Evolutionary conservation across 2,888 invertebrate genomes (phyloP).

Genomic region (Eristalis intricaria): DNA sequence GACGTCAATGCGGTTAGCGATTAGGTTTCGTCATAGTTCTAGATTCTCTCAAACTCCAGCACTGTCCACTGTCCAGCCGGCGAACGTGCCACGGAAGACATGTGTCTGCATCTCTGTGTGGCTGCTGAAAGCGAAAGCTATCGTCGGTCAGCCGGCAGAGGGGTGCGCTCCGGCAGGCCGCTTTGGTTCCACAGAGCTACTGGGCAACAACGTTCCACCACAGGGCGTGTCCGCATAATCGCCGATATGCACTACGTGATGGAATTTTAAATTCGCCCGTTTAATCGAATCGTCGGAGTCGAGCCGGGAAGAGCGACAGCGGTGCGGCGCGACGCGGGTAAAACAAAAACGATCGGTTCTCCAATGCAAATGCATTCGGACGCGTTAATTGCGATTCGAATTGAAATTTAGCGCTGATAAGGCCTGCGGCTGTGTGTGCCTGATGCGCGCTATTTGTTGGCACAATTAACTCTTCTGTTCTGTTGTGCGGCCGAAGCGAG

Average conservation of each 20-base stretch:
- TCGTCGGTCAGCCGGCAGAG: not conserved
- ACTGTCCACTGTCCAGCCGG: not conserved
- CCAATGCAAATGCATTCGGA: slow-evolving; percentile 61
- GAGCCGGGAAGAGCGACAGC: no score
- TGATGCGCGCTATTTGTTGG: slow-evolving; percentile 34
- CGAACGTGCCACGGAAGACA: slow-evolving; percentile 18
- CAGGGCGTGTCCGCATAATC: slow-evolving; percentile 60
- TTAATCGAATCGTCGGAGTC: slow-evolving; percentile 9
- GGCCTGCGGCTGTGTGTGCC: slow-evolving; percentile 38
- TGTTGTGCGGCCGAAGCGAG: slow-evolving; percentile 18
- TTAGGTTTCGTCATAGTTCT: slow-evolving; percentile 37
- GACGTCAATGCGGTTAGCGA: slow-evolving; percentile 28
- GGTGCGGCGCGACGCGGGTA: not conserved
- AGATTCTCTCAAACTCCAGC: slow-evolving; percentile 12
- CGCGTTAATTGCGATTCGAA: slow-evolving; percentile 65
- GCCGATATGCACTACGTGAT: slow-evolving; percentile 50
- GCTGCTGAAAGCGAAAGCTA: slow-evolving; percentile 58
- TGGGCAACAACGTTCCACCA: not conserved
- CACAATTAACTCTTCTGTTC: slow-evolving; percentile 66
- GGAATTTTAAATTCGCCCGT: slow-evolving; percentile 54
- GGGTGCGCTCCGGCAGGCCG: not conserved
- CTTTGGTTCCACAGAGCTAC: not conserved
- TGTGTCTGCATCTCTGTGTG: not conserved
- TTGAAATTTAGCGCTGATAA: slow-evolving; percentile 55
- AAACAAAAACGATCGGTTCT: slow-evolving; percentile 17